Base-by-base conservation (phyloP, 2,888 invertebrate genomes). In the Sclerodermus sp. region DNA sequence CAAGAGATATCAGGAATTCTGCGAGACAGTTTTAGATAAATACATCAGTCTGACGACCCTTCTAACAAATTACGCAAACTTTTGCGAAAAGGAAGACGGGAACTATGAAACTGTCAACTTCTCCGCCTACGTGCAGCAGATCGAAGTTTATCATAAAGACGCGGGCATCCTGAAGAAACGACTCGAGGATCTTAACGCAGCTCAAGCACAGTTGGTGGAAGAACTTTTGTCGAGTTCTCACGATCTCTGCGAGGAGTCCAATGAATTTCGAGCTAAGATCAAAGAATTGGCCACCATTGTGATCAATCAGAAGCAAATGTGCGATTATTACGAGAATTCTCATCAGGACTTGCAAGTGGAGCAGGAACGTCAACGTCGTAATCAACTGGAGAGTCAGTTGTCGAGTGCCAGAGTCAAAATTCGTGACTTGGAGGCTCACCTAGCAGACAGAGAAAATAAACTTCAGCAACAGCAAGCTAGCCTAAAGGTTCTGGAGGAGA, bases 381-480 rank as follows among this genome's bases (percentile, higher is more conserved):
- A 23, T 1, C 42, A 52, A 1, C 13, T 53, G 31, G 71, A 73
- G 3, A 13, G 29, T 8, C 68, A 70, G 30, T 14, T 67, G 18
- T 58, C 62, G 37, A 71, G 65, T 39, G 30, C 63, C 0, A 60
- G 60, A 1, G 9, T 45, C 1, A 70, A 57, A 37, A 50, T 70
- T 9, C 62, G 64, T 1, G 70, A 67, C 8, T 46, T 68, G 34
- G 73, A 75, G 37, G 43, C 42, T 1, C 54, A 53, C n/a, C 29
- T 50, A 30, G 42, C 47, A 4, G 53, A 45, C 40, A 59, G 62
- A 12, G 66, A 71, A 18, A 49, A 30, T 0, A 71, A 63, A 55
- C 53, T 70, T 15, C 58, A 48, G 9, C 60, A 63, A 39, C 30
- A 69, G 16, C 72, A 70, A 41, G 52, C 45, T 4, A 53, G 16